phyloP scores from a whole-genome alignment of 2,113 vertebrate species.

The Corydoras sp. region DNA sequence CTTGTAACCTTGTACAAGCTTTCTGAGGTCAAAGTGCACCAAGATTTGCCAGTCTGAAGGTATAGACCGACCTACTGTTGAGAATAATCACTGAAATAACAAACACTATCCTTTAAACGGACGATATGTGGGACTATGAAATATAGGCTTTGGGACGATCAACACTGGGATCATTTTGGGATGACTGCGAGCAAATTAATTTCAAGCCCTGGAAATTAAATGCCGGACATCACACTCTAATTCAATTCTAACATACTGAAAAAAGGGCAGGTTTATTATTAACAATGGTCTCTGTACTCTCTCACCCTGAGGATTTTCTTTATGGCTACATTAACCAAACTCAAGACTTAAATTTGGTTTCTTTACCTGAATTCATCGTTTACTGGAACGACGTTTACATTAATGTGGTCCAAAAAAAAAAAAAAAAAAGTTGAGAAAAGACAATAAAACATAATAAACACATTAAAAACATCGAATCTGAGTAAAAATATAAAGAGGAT shows the following conservation, averaged over 20 bases:
- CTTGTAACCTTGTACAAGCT: too few species aligned
- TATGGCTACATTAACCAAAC: slow-evolving; percentile 33
- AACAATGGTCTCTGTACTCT: slow-evolving; percentile 28
- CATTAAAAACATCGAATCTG: slow-evolving; percentile 3
- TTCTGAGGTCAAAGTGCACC: too few species aligned
- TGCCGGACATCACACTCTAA: neutral
- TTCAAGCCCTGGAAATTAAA: slow-evolving; percentile 21
- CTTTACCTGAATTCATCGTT: slow-evolving; percentile 32
- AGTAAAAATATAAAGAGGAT: slow-evolving; percentile 1
- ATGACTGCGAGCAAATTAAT: slow-evolving; percentile 4
- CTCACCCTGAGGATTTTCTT: slow-evolving; percentile 29
- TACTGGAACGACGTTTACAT: slow-evolving; percentile 26
- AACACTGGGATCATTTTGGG: neutral
- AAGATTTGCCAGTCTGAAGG: too few species aligned
- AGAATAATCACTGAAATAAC: too few species aligned
- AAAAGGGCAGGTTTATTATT: slow-evolving; percentile 25
- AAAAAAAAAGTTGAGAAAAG: neutral
- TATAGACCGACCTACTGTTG: too few species aligned
- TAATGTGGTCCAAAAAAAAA: slow-evolving; percentile 22
- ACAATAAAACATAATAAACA: neutral
- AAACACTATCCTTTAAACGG: too few species aligned
- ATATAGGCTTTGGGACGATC: too few species aligned
- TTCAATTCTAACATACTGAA: slow-evolving; percentile 11
- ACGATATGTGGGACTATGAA: too few species aligned
- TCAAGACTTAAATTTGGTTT: slow-evolving; percentile 27